These are phyloP conservation scores for Steromphala cineraria DNA, from an alignment of 2,888 invertebrate species.

Conservation along the genomic window DNA sequence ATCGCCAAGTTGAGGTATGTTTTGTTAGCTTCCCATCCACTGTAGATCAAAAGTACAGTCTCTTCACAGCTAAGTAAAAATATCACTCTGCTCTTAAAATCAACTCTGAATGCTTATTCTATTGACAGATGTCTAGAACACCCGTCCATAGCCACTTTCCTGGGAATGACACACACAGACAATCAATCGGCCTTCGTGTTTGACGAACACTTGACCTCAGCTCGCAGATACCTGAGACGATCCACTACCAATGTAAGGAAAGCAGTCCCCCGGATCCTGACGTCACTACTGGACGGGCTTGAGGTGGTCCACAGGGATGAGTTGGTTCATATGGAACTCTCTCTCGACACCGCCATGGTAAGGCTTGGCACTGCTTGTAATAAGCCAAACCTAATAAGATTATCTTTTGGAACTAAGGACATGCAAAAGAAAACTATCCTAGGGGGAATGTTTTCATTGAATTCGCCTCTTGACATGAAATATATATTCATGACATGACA, in stretches of 20 bases:
- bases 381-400: not conserved
- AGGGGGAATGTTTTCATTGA: too few species aligned
- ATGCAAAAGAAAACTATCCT: too few species aligned
- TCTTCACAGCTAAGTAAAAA: too few species aligned
- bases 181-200: constrained; percentile 52
- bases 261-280: constrained; percentile 31
- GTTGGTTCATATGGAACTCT: constrained; percentile 69
- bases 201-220: constrained; percentile 46
- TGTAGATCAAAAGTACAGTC: too few species aligned
- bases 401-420: too few species aligned
- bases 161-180: constrained; percentile 53
- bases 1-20: constrained; percentile 59
- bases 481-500: too few species aligned
- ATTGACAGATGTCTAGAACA: constrained; percentile 49
- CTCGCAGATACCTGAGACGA: constrained; percentile 36
- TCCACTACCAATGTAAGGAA: constrained; percentile 7
- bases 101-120: too few species aligned
- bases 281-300: constrained; percentile 46
- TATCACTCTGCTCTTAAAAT: too few species aligned
- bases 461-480: too few species aligned
- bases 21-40: too few species aligned
- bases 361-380: constrained; percentile 20
- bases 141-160: constrained; percentile 49
- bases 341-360: constrained; percentile 68
- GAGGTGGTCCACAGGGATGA: constrained; percentile 61